Conservation (phyloP, 2,888 invertebrate species). For the Fabriciana adippe region DNA sequence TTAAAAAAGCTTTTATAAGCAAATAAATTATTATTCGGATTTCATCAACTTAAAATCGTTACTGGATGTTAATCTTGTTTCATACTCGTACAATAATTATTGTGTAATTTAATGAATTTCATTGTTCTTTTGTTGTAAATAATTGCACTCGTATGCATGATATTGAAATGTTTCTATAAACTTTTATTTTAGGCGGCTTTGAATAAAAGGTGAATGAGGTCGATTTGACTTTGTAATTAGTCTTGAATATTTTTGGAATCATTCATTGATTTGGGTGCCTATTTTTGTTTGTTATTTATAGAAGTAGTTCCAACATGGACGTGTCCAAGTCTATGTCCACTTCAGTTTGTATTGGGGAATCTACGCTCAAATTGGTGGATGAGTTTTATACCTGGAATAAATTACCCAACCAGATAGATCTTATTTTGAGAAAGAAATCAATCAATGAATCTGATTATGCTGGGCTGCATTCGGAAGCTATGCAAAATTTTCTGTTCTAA, state of each 20-base stretch:
- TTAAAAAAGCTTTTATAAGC: not conserved
- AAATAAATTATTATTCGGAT: not conserved
- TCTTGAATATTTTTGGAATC: constrained; percentile 8
- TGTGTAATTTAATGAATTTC: constrained; percentile 14
- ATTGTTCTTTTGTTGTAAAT: constrained; percentile 13
- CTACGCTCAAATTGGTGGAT: too few relatives aligned
- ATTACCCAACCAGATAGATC: too few relatives aligned
- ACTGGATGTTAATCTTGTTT: constrained; percentile 1
- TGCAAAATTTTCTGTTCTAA: too few relatives aligned
- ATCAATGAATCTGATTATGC: too few relatives aligned
- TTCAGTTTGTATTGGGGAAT: too few relatives aligned
- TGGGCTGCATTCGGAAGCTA: too few relatives aligned
- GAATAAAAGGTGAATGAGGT: constrained; percentile 16
- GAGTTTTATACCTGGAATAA: too few relatives aligned
- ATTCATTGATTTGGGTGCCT: not conserved
- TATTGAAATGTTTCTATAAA: constrained; percentile 18
- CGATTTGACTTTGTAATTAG: constrained; percentile 18
- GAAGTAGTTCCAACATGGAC: not conserved
- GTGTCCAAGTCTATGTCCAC: not conserved
- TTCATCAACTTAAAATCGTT: not conserved
- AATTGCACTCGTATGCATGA: constrained; percentile 2
- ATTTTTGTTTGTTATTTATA: not conserved
- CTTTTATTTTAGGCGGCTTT: constrained; percentile 20
- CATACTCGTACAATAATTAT: not conserved
- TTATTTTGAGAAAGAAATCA: too few relatives aligned